Evolutionary conservation across 2,888 invertebrate genomes (phyloP).

Genomic region (Cephus rjabovi): DNA sequence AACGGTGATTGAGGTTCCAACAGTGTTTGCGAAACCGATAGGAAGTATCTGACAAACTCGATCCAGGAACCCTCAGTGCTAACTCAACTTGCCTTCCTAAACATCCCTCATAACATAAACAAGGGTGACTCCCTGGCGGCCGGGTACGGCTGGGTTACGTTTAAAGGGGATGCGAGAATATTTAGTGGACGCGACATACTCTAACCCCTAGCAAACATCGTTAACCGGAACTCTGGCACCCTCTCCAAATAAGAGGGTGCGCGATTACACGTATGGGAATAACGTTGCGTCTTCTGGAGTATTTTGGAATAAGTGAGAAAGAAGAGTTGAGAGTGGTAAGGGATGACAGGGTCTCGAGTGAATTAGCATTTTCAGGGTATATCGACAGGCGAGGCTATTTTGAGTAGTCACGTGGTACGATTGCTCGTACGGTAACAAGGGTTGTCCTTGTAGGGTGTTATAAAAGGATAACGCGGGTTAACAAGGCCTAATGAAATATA

Average conservation of each 20-base stretch:
- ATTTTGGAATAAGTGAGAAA: background rate
- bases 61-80: constrained; percentile 23
- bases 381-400: background rate
- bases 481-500: background rate
- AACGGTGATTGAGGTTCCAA: background rate
- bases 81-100: constrained; percentile 23
- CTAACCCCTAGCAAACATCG: constrained; percentile 40
- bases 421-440: background rate
- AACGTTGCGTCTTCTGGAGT: background rate
- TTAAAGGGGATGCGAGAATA: constrained; percentile 28
- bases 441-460: background rate
- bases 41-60: constrained; percentile 39
- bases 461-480: background rate
- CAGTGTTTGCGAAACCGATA: background rate
- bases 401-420: background rate
- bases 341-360: background rate
- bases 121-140: constrained; percentile 32
- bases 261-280: constrained; percentile 19
- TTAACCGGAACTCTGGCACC: constrained; percentile 38
- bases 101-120: constrained; percentile 46
- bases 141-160: constrained; percentile 4
- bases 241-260: constrained; percentile 27
- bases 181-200: constrained; percentile 37
- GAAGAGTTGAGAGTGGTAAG: background rate
- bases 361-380: background rate